phyloP scores from a whole-genome alignment of 2,888 invertebrate species.

The Cecidostiba fungosa region DNA sequence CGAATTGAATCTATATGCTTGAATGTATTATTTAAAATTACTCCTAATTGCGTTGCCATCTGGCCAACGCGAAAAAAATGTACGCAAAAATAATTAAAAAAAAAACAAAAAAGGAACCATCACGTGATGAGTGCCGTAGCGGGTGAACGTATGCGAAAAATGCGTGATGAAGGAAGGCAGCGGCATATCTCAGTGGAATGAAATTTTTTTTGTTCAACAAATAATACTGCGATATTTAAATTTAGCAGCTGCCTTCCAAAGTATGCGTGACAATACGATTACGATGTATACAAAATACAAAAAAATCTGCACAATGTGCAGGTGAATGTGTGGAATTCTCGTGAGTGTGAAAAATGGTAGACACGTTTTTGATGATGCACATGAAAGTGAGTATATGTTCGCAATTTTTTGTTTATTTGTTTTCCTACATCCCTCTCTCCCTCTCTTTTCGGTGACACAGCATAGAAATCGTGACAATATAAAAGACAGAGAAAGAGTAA shows the following conservation, averaged over 20 bases:
- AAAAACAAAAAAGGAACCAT: conserved; percentile 20
- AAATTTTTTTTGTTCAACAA: background rate
- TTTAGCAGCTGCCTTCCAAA: background rate
- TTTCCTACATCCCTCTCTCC: background rate
- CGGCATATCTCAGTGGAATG: background rate
- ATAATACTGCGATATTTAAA: background rate
- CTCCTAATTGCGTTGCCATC: background rate
- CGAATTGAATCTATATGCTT: background rate
- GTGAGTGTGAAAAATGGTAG: conserved; percentile 27
- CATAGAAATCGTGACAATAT: background rate
- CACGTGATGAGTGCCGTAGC: conserved; percentile 54
- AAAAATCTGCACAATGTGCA: conserved; percentile 14
- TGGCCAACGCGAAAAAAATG: background rate
- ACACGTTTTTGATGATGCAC: conserved; percentile 32
- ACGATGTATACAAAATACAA: conserved; percentile 11
- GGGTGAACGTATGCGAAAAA: conserved; percentile 53
- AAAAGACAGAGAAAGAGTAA: background rate
- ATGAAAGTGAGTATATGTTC: conserved; percentile 15
- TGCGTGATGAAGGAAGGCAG: conserved; percentile 53
- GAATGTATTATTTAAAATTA: conserved; percentile 22
- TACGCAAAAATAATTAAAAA: conserved; percentile 12
- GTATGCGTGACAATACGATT: background rate
- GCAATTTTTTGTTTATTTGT: conserved; percentile 1
- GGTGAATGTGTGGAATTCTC: background rate
- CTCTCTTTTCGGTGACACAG: background rate